Percentiles rank a stretch among this genome's conserved stretches.
These are phyloP conservation scores for Aegithalos caudatus DNA, from an alignment of 2,113 vertebrate species.

Conservation along the genomic window DNA sequence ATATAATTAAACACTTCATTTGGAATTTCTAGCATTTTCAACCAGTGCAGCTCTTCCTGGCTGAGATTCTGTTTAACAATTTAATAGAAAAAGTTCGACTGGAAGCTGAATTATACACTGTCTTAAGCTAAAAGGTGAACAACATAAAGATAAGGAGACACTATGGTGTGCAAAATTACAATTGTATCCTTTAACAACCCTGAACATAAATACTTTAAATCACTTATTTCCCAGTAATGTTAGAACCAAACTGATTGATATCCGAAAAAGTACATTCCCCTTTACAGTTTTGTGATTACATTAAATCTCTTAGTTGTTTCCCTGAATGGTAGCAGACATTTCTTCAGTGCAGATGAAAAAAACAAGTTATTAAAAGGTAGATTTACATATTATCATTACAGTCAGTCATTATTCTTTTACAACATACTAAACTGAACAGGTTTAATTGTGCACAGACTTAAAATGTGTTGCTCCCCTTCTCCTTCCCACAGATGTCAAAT, in stretches of 20 bases:
- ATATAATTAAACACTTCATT: slow-evolving; percentile 75
- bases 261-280: background rate
- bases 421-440: background rate
- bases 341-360: slow-evolving; percentile 28
- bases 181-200: slow-evolving; percentile 32
- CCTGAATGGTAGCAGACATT: slow-evolving; percentile 29
- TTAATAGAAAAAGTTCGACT: background rate
- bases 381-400: slow-evolving; percentile 45
- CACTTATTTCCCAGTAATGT: background rate
- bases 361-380: background rate
- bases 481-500: background rate
- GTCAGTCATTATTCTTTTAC: background rate
- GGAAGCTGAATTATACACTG: slow-evolving; percentile 4
- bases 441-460: background rate
- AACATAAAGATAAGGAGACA: slow-evolving; percentile 52
- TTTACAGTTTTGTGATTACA: slow-evolving; percentile 3
- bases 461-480: background rate
- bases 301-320: slow-evolving; percentile 40
- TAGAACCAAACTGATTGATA: slow-evolving; percentile 7
- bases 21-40: slow-evolving; percentile 50
- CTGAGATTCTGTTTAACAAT: slow-evolving; percentile 26
- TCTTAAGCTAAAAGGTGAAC: slow-evolving; percentile 33
- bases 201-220: slow-evolving; percentile 42
- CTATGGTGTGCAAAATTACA: slow-evolving; percentile 1
- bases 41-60: background rate